Conservation (phyloP, 1,140 invertebrate genomes). For the Drosophila athabasca region DNA sequence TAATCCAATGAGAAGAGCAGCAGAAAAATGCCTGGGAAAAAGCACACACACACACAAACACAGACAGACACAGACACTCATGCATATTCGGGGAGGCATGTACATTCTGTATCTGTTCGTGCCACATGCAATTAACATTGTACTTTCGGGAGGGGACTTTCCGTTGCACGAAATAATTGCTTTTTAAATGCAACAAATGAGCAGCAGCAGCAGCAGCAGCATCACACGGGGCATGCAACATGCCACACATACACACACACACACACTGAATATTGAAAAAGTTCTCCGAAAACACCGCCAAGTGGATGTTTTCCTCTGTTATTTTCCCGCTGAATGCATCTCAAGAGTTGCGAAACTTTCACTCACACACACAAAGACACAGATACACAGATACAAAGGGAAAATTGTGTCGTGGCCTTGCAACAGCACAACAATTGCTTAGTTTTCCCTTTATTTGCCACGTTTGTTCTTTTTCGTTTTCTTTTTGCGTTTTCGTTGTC, state of each 20-base stretch:
- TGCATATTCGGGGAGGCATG: background rate
- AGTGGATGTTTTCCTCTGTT: constrained; percentile 25
- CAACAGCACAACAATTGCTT: constrained; percentile 31
- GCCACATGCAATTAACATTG: background rate
- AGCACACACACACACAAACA: constrained; percentile 2
- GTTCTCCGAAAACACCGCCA: constrained; percentile 47
- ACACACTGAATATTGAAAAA: constrained; percentile 69
- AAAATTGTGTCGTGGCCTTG: constrained; percentile 72
- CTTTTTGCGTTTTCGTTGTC: constrained; percentile 12
- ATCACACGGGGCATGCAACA: too few species aligned
- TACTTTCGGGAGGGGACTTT: constrained; percentile 4
- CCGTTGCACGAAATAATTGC: constrained; percentile 60
- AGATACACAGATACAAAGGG: constrained; percentile 18
- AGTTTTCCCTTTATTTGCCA: background rate
- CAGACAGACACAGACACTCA: background rate
- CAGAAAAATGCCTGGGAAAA: constrained; percentile 14
- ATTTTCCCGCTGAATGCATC: constrained; percentile 33
- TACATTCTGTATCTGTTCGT: background rate
- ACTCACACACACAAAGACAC: constrained; percentile 19
- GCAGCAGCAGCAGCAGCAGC: constrained; percentile 20
- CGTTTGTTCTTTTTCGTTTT: constrained; percentile 22
- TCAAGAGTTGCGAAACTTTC: constrained; percentile 52
- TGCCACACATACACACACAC: too few species aligned
- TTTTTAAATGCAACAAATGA: constrained; percentile 62
- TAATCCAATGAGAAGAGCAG: constrained; percentile 34